Conservation (phyloP, 2,888 invertebrate species). For the Drosophila eohydei region DNA sequence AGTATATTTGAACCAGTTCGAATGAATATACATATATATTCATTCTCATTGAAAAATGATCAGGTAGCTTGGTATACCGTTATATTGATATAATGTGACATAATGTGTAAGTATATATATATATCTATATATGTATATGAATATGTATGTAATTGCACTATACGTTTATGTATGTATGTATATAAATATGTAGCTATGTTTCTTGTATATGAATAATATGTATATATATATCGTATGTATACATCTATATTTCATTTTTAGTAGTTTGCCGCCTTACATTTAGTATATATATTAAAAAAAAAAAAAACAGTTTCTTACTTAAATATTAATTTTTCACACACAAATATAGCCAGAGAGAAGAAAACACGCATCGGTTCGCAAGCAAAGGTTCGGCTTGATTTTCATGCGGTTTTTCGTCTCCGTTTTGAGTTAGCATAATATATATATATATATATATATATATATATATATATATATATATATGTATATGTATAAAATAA, state of each 20-base stretch:
- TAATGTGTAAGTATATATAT: conserved; percentile 25
- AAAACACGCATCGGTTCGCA: neutral
- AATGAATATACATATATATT: neutral
- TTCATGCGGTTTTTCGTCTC: neutral
- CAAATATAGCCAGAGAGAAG: neutral
- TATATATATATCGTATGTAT: neutral
- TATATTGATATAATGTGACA: conserved; percentile 12
- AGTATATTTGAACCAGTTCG: too few species aligned
- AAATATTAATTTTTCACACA: conserved; percentile 9
- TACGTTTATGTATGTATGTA: conserved; percentile 7
- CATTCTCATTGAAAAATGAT: neutral
- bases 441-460: conserved; percentile 6
- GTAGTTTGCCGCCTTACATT: conserved; percentile 28
- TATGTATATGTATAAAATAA: conserved; percentile 12
- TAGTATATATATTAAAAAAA: conserved; percentile 15
- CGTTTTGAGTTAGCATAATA: neutral
- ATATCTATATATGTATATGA: conserved; percentile 17
- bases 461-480: conserved; percentile 13
- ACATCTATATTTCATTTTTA: conserved; percentile 3
- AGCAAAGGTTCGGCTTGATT: neutral
- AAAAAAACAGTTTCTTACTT: conserved; percentile 5
- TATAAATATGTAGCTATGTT: conserved; percentile 23
- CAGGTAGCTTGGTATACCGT: conserved; percentile 32
- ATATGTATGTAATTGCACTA: conserved; percentile 39
- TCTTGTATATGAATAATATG: conserved; percentile 27